Evolutionary conservation across 1,140 invertebrate genomes (phyloP), one percentile per base, ranked within the genome.

Genomic region (Apocrypta bakeri): DNA sequence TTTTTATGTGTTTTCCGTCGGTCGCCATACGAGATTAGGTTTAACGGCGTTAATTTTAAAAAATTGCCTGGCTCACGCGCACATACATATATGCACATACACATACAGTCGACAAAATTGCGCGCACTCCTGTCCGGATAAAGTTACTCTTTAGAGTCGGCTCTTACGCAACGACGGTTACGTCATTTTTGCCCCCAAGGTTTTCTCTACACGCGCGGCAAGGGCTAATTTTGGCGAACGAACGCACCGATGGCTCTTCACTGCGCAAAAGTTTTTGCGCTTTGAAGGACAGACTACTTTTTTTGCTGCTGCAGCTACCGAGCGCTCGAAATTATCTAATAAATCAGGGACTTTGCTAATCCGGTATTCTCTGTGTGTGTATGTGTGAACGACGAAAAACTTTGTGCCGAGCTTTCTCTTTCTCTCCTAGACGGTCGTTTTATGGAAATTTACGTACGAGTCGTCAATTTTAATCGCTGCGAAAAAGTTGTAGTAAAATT

Each of bases 1-100:
- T 88, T 89, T 89, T 88, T 90, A 89, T 86, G 83, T 84, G 79
- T 86, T 82, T 27, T 79, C 84, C 77, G 3, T 9, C 31, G 83
- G 81, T 40, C 27, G 61, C 29, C 27, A 56, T 61, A 21, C 85
- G 79, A 89, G 89, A 90, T 90, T 90, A 90, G 87, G 86, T 90
- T 88, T 89, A 90, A 90, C 88, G 87, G 86, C 86, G 86, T 89
- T 90, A 90, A 90, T 90, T 90, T 90, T 87, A 88, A 90, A 90
- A 90, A 89, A 90, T 87, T 87, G 87, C 87, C 85, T 56, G 64
- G 21, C 27, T 37, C 69, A 29, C 66, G 11, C 48, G 48, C 48
- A 6, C 40, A 12, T 14, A 14, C 40, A 37, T 37, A 37, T 37
- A 37, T 37, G 9, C 33, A 37, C 7, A 1, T 7, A 37, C 33